Conservation (phyloP, 2,888 invertebrate species). For the Linnaemya tessellans region DNA sequence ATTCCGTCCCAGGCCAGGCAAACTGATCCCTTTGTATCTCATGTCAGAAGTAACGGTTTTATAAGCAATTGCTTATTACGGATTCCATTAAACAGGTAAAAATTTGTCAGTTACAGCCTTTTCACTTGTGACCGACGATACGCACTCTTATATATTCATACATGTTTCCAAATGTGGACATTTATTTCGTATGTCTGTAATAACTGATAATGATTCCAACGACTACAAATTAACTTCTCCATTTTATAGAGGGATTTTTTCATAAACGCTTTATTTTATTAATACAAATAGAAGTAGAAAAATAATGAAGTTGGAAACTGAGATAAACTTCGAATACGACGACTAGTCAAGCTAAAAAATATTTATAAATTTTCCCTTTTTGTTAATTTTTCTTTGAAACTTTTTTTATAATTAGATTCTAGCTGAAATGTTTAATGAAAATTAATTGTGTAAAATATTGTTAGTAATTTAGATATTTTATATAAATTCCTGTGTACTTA, state of each 20-base stretch:
- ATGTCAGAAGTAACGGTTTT: too few species aligned
- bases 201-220: neutral
- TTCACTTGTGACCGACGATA: too few species aligned
- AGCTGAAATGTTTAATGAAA: neutral
- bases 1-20: too few species aligned
- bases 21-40: too few species aligned
- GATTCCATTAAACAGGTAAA: too few species aligned
- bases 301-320: too few species aligned
- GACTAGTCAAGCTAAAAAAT: neutral
- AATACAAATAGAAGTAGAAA: neutral
- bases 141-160: neutral
- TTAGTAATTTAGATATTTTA: constrained; percentile 18
- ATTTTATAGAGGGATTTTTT: neutral
- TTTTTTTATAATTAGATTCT: neutral
- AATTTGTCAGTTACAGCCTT: too few species aligned
- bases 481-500: constrained; percentile 21
- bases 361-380: neutral
- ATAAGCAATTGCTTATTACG: too few species aligned
- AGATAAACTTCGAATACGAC: neutral
- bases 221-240: neutral
- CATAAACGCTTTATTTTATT: neutral
- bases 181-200: neutral
- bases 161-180: neutral
- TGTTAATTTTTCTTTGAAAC: neutral
- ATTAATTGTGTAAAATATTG: neutral